Conservation (phyloP, 64 coral and sea anemone species). For the Pocillopora damicornis region DNA sequence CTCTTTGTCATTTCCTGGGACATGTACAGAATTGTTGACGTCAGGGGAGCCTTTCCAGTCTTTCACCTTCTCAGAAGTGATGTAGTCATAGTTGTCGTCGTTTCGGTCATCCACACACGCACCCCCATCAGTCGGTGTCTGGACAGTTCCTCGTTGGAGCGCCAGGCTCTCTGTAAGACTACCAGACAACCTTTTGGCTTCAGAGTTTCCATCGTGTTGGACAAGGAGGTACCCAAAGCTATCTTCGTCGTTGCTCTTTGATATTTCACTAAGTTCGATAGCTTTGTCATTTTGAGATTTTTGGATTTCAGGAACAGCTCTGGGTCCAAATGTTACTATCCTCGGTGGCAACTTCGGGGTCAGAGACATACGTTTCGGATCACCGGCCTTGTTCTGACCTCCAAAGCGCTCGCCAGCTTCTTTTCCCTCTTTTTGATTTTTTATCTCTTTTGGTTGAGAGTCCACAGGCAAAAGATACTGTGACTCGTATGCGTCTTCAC, state of each 20-base stretch:
- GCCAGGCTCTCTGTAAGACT: not conserved
- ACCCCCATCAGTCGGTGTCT: not conserved
- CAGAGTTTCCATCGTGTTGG: not conserved
- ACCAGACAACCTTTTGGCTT: not conserved
- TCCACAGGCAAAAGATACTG: conserved; percentile 9
- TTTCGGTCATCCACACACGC: no score
- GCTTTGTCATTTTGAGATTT: not conserved
- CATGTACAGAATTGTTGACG: no score
- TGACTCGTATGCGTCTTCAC: not conserved
- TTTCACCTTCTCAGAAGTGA: not conserved
- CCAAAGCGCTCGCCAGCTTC: not conserved
- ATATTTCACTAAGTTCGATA: not conserved
- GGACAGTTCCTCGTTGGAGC: not conserved
- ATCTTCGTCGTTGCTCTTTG: not conserved
- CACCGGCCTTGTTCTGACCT: not conserved
- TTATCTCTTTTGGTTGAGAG: not conserved
- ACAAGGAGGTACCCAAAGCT: not conserved
- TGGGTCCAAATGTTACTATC: not conserved
- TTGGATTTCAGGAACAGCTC: not conserved
- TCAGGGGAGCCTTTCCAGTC: not conserved
- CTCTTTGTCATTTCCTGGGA: not conserved
- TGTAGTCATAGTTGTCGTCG: not conserved
- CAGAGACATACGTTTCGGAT: not conserved
- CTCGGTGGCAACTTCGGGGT: not conserved
- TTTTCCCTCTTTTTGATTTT: not conserved